Percentiles rank a stretch among this genome's conserved stretches.
phyloP scores from a whole-genome alignment of 2,888 invertebrate genomes.

The Andrena bicolor region DNA sequence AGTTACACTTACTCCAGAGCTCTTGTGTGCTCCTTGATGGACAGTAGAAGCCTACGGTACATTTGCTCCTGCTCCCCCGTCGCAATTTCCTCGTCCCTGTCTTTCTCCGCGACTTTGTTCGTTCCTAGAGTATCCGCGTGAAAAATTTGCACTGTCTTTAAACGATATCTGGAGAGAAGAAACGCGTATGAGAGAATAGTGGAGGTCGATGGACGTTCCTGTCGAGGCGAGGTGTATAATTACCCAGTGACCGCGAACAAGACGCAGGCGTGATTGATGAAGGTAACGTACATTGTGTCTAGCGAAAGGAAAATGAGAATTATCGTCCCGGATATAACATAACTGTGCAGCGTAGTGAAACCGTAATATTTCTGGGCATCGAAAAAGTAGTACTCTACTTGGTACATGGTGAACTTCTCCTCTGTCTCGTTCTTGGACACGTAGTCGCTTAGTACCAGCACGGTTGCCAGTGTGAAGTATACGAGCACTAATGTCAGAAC shows the following conservation, averaged over 20 bases:
- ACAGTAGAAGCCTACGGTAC: background rate
- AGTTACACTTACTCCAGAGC: conserved; percentile 7
- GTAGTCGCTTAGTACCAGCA: background rate
- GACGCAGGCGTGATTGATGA: conserved; percentile 10
- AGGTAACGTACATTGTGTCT: conserved; percentile 13
- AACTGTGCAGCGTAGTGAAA: background rate
- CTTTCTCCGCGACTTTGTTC: too few relatives aligned
- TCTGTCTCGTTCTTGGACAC: background rate
- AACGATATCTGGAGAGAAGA: background rate
- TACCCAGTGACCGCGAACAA: conserved; percentile 7
- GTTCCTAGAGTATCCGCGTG: too few relatives aligned
- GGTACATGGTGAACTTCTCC: background rate
- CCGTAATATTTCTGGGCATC: background rate
- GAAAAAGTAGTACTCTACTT: background rate
- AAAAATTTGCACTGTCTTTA: background rate
- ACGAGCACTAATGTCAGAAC: background rate
- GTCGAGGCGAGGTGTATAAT: background rate
- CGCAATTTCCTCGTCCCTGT: background rate
- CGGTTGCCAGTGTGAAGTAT: background rate
- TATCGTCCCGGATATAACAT: background rate
- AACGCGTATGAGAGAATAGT: background rate
- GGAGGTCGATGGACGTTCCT: background rate
- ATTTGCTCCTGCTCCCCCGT: background rate
- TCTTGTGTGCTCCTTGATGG: conserved; percentile 1
- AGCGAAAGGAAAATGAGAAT: background rate